phyloP scores from a whole-genome alignment of 2,888 invertebrate species.

The Plemyria rubiginata region DNA sequence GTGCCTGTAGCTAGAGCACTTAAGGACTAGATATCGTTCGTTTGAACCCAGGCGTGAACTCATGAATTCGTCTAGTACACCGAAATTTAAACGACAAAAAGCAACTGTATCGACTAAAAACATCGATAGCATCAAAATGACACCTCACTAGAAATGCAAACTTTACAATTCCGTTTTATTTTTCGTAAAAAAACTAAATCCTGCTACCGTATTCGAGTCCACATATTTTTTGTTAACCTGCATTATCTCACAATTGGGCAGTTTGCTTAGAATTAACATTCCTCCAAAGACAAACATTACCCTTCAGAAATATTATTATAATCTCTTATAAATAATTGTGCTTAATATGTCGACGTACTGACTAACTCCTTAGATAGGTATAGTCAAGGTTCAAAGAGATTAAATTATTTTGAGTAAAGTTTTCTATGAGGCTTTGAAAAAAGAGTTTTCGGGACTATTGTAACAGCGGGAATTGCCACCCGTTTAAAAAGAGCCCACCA shows the following conservation, averaged over 20 bases:
- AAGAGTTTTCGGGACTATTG: too few species aligned
- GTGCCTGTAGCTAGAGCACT: not conserved
- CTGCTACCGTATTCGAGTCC: conserved; percentile 39
- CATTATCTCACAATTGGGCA: conserved; percentile 6
- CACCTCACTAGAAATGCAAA: conserved; percentile 26
- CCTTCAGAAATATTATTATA: not conserved
- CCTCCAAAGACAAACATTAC: conserved; percentile 32
- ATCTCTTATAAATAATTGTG: not conserved
- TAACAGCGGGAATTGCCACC: too few species aligned
- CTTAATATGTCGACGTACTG: not conserved
- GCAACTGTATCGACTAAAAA: not conserved
- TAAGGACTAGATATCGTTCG: too few species aligned
- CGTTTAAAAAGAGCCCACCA: too few species aligned
- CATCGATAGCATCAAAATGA: not conserved
- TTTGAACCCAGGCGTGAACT: too few species aligned
- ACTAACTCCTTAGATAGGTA: not conserved
- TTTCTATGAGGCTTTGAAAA: too few species aligned
- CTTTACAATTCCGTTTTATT: not conserved
- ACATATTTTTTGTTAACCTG: conserved; percentile 26
- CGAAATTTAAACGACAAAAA: too few species aligned
- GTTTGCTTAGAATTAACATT: conserved; percentile 41
- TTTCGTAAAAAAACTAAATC: conserved; percentile 17
- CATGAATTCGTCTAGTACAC: too few species aligned
- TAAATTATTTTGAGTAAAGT: too few species aligned
- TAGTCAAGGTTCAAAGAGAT: too few species aligned